Base-by-base conservation (phyloP, 2,797 vertebrate species). In the Discoglossus pictus region DNA sequence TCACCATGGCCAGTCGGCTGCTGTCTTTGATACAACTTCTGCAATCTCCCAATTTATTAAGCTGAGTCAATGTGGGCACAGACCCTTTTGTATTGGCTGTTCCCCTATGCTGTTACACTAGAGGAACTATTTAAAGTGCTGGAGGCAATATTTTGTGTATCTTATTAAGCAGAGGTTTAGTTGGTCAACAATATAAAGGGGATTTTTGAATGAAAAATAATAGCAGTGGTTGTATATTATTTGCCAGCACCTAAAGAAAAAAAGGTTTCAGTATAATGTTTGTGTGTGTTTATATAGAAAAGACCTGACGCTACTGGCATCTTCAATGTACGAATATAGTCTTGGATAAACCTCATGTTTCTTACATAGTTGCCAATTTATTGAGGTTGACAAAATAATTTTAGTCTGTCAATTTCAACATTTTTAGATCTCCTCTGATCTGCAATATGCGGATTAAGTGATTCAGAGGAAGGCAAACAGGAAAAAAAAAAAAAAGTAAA, bases 31-130 rank as follows among this genome's bases (percentile, higher is more conserved):
- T 60, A 17, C 25, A 64, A 71, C 68, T 71, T 71, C 68, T 71
- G 60, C 68, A 71, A 71, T 71, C 52, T 55, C 16, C 36, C 60
- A 56, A 58, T 64, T 71, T 13, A 64, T 46, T 63, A n/a, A 42
- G 35, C 53, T 64, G 55, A 64, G 60, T 63, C 44, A 71, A 27
- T 64, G 46, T 50, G 35, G 34, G 50, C 40, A 55, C 42, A 56
- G 39, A 13, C 23, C 51, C 25, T 35, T 16, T 63, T 70, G 46
- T 70, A 16, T 55, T 7, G 1, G 2, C 9, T 55, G 43, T 70
- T 62, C 61, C 51, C 51, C 66, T 38, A 47, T 55, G 16, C 6
- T 51, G 44, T 36, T 12, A 36, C 13, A 4, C 9, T 24, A 68
- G 42, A 54, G 66, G 66, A 55, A 69, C 58, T 62, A 8, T 21